Base-by-base conservation (phyloP, 2,113 vertebrate genomes). In the Toxotes chatareus region DNA sequence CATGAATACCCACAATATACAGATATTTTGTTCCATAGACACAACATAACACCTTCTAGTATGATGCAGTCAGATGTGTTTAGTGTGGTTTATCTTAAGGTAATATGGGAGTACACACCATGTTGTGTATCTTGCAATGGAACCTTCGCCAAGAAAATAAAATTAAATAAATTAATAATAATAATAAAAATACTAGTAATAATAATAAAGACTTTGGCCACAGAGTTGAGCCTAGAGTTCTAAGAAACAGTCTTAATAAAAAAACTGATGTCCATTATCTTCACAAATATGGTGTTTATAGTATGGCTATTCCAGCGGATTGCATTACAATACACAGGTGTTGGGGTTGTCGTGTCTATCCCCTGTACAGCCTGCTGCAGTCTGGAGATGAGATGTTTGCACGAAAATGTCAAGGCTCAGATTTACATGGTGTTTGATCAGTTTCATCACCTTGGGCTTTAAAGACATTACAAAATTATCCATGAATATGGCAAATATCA, bases 401-500 rank as follows among this genome's bases (percentile, higher is more conserved):
- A 63, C 60, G 40, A 23, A 79, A 79, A 82, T 67, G 77, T 83
- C 68, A 13, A 70, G 71, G 38, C 75, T 84, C 32, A 49, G 49
- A 83, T 91, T 82, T 79, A 7, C 66, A 74, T 42, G 82, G 23
- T 55, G 79, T 90, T 88, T 91, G 80, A 92, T 93, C 82, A 76
- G 40, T 72, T 64, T 86, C 80, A 23, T 71, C 81, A 55, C 89
- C 83, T 9, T 27, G 64, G 86, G 88, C 87, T 73, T 75, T 65
- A 42, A 70, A 89, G 85, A 90, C 88, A 80, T 91, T 79, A 84
- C 75, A 60, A 86, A 90, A 88, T 86, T 61, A 80, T 11, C 84
- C 86, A 76, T 80, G 87, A 88, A 91, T 77, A 77, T 74, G 47
- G 78, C 71, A 87, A 86, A 92, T 80, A 85, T 90, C 82, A 83